Evolutionary conservation across 2,797 vertebrate species (phyloP), one percentile per base, ranked within the genome.

Genomic region (Denticeps clupeoides): DNA sequence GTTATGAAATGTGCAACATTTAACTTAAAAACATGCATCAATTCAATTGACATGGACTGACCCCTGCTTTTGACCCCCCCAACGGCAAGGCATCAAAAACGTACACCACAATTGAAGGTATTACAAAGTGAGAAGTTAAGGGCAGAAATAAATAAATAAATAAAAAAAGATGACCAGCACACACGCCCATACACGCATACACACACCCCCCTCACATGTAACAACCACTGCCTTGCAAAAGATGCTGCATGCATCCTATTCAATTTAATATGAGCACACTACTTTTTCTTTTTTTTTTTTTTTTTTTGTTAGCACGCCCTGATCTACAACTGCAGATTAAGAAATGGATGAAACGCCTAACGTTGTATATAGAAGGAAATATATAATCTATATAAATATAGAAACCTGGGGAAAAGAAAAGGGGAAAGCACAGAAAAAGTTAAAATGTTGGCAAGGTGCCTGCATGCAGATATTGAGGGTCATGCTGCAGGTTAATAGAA

Each of bases 381-480:
- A n/a, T n/a, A n/a, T n/a, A n/a, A n/a, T n/a, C n/a, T n/a, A n/a
- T n/a, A n/a, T n/a, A n/a, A n/a, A n/a, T n/a, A n/a, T n/a, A n/a
- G n/a, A n/a, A n/a, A n/a, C n/a, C 19, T 47, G 22, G 19, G 47
- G 22, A 33, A 19, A 12, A 2, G 13, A 22, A 32, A 19, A 21
- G 41, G 26, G 6, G 16, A 4, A n/a, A 10, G 26, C 2, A 22
- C 18, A 4, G 35, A 32, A 4, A 4, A 23, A 41, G 16, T 37
- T 19, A 18, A 41, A n/a, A 3, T 8, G 26, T 7, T 7, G 1
- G 3, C 28, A 21, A 21, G 6, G 25, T 40, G 61, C 55, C 56
- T 47, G 55, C 77, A 78, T 77, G 77, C 75, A 70, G 62, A 68
- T 73, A 60, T 68, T 59, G 69, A 74, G 69, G 62, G 64, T 64